Conservation (phyloP, 2,113 vertebrate genomes). For the Pyxicephalus adspersus region DNA sequence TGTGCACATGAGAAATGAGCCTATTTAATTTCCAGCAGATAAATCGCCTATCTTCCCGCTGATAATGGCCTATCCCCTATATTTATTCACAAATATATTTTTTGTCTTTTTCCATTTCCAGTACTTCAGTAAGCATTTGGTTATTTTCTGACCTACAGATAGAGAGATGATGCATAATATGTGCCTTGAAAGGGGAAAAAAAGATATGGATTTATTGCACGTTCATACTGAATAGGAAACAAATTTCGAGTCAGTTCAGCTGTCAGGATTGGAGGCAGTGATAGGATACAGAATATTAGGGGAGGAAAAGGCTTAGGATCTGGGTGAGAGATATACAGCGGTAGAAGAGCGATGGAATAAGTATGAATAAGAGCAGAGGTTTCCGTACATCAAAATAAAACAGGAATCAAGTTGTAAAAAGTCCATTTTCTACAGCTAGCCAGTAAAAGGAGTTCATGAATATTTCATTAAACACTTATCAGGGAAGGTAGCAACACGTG, state of each 20-base stretch:
- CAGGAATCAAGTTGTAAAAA: constrained; percentile 48
- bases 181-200: constrained; percentile 30
- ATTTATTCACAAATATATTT: constrained; percentile 11
- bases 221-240: constrained; percentile 24
- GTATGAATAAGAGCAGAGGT: constrained; percentile 20
- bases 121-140: constrained; percentile 9
- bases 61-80: constrained; percentile 8
- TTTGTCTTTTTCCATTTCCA: constrained; percentile 8
- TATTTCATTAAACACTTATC: constrained; percentile 49
- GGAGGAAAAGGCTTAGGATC: constrained; percentile 1
- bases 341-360: neutral
- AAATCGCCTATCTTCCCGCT: constrained; percentile 3
- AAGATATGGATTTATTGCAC: constrained; percentile 44
- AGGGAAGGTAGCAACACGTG: constrained; percentile 5
- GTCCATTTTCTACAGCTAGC: constrained; percentile 35
- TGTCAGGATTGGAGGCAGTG: constrained; percentile 17
- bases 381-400: constrained; percentile 37
- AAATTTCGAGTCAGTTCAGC: constrained; percentile 20
- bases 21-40: constrained; percentile 19
- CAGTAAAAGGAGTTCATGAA: constrained; percentile 32
- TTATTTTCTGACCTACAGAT: constrained; percentile 39
- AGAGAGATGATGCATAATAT: constrained; percentile 46
- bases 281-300: constrained; percentile 29
- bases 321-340: constrained; percentile 34
- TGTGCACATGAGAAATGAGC: constrained; percentile 22